Percentiles rank a stretch among this genome's conserved stretches.
phyloP scores from a whole-genome alignment of 2,888 invertebrate species.

The Drosophila dives region DNA sequence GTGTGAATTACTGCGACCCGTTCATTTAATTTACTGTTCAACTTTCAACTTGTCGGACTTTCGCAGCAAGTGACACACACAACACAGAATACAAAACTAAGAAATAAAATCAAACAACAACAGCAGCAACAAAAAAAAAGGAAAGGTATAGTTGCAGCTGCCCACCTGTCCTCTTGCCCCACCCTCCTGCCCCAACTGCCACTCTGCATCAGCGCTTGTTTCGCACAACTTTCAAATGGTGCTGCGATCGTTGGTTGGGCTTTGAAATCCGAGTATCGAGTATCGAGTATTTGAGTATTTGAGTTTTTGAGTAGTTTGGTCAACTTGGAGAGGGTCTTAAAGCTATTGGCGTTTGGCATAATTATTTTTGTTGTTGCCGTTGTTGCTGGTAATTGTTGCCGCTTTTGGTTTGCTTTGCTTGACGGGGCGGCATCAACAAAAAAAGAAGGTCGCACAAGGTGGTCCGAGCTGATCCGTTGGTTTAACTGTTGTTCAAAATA shows the following conservation, averaged over 20 bases:
- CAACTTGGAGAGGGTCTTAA: constrained; percentile 38
- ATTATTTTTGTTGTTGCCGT: constrained; percentile 60
- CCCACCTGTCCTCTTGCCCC: constrained; percentile 33
- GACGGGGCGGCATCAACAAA: constrained; percentile 64
- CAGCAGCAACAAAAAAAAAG: constrained; percentile 33
- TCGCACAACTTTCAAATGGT: constrained; percentile 75
- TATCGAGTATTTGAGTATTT: constrained; percentile 35
- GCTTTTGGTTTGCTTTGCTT: constrained; percentile 53
- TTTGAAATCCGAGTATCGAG: constrained; percentile 65
- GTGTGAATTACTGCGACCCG: constrained; percentile 60
- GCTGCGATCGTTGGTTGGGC: constrained; percentile 50
- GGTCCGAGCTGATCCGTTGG: constrained; percentile 65
- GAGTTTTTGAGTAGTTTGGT: constrained; percentile 39
- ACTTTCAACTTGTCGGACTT: constrained; percentile 77
- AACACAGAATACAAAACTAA: constrained; percentile 21
- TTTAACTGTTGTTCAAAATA: constrained; percentile 36
- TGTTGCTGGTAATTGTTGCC: constrained; percentile 71
- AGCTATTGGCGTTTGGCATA: constrained; percentile 74
- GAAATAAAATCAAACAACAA: constrained; percentile 38
- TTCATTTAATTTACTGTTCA: constrained; percentile 60
- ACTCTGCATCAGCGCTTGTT: constrained; percentile 41
- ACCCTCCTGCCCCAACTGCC: neutral
- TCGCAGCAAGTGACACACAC: constrained; percentile 77
- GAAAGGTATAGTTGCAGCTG: constrained; percentile 61
- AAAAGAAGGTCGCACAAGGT: constrained; percentile 83